Evolutionary conservation across 2,113 vertebrate genomes (phyloP), one percentile per base, ranked within the genome.

Genomic region (Calonectris borealis): DNA sequence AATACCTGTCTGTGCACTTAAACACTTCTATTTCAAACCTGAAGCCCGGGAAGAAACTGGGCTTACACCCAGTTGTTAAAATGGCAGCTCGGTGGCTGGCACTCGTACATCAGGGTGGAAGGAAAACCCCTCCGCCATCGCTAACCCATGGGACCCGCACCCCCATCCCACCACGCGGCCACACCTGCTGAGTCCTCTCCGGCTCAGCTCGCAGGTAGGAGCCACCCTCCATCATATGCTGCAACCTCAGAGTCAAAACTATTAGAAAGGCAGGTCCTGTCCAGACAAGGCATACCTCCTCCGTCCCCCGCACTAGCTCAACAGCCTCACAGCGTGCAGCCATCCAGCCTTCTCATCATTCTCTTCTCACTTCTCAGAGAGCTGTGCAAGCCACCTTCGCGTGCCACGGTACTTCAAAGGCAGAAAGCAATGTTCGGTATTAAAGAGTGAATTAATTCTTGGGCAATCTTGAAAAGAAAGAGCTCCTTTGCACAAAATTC

Each of bases 291-390:
- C 10, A 65, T 69, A 54, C 19, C 32, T 65, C 18, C 27, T 13
- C 21, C 1, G 0, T 18, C 17, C n/a, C 25, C 55, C 0, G 0
- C 24, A 11, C 17, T 83, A 9, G 1, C 15, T 62, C 52, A 32
- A 4, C 2, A 2, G 46, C 42, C 31, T 79, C 8, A 1, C n/a
- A 51, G 17, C 4, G 0, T 26, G 42, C 34, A 29, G 29, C 52
- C 32, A 32, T 29, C 31, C 38, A 57, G 21, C 31, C 58, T 72
- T 66, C 25, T 77, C 52, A 52, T 54, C 9, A 1, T 78, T 26
- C 55, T 73, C 34, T 18, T 46, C 34, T 51, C 13, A 2, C 16
- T 62, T 65, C 44, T 70, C 38, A 40, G 38, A 68, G 34, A 65
- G 13, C 22, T 24, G 16, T 17, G 29, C 5, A 72, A 86, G 19